Conservation (phyloP, 2,888 invertebrate species). For the Homarus gammarus region DNA sequence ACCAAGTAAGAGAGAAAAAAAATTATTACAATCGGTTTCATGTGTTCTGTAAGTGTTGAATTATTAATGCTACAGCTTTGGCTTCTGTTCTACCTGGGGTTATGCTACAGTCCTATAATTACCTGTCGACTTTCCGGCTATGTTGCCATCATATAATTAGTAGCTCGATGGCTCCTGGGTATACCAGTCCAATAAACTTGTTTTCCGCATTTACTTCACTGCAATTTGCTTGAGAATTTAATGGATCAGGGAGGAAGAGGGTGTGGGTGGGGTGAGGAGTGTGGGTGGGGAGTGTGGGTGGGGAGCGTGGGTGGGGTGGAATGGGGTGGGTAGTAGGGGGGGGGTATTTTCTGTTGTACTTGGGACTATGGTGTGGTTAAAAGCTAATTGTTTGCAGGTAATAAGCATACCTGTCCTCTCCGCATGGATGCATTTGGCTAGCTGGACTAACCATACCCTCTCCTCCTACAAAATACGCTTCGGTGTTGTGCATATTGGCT, state of each 20-base stretch:
- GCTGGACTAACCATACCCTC: no score
- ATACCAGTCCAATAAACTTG: background rate
- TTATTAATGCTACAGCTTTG: background rate
- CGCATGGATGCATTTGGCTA: no score
- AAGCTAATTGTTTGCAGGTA: no score
- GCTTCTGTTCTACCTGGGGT: background rate
- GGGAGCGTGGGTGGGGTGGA: no score
- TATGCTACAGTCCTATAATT: conserved; percentile 15
- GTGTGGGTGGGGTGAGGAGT: background rate
- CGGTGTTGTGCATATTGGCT: no score
- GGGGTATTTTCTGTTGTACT: no score
- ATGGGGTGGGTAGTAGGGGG: no score
- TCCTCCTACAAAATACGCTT: no score
- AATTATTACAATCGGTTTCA: no score
- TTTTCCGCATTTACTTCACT: background rate
- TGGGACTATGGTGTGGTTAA: no score
- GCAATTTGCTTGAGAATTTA: background rate
- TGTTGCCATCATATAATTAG: conserved; percentile 6
- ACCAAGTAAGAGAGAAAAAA: no score
- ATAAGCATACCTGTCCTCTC: no score
- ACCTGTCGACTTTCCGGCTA: conserved; percentile 23
- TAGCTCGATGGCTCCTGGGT: background rate
- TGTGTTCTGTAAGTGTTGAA: background rate
- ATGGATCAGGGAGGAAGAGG: background rate
- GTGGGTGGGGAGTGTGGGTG: background rate